Evolutionary conservation across 2,113 vertebrate species (phyloP), one percentile per base, ranked within the genome.

Genomic region (Malurus alboscapulatus): DNA sequence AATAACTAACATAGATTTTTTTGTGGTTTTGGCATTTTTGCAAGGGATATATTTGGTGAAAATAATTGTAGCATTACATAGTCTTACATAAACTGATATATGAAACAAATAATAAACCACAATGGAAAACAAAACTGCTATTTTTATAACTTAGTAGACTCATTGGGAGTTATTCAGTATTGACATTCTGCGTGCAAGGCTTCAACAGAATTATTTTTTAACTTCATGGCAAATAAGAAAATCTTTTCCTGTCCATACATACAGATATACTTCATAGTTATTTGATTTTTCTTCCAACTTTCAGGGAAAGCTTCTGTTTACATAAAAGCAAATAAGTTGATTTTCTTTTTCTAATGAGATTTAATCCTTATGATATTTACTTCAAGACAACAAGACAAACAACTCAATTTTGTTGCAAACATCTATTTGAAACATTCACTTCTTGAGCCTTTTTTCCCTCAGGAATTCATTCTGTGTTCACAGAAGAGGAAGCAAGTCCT

Each of bases 401-500:
- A 96, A 74, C 94, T 96, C 22, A 65, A 90, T 95, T 95, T 92
- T 90, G 72, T 97, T 96, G 79, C 66, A 96, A 93, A 74, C 73
- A 55, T 96, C 79, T 87, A 82, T 90, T 96, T 96, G 96, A 96
- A 97, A 95, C 76, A 71, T 89, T 97, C 38, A 72, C 91, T 85
- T 95, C 62, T 96, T 97, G 48, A 90, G 69, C 42, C 80, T 94
- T 89, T 93, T 88, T 84, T 72, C 87, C 85, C 62, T 93, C 48
- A 72, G 83, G 92, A 96, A 94, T 97, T 86, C 80, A 85, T 88
- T 96, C 92, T 85, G 42, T 94, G 80, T 96, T 97, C 96, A 92
- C 91, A 97, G 96, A 95, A 95, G 62, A 97, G 96, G 95, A 96
- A 97, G 93, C 47, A 88, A 94, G 95, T 95, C 87, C 78, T 12